phyloP scores from a whole-genome alignment of 1,140 invertebrate genomes.

The Eriosoma lanigerum region DNA sequence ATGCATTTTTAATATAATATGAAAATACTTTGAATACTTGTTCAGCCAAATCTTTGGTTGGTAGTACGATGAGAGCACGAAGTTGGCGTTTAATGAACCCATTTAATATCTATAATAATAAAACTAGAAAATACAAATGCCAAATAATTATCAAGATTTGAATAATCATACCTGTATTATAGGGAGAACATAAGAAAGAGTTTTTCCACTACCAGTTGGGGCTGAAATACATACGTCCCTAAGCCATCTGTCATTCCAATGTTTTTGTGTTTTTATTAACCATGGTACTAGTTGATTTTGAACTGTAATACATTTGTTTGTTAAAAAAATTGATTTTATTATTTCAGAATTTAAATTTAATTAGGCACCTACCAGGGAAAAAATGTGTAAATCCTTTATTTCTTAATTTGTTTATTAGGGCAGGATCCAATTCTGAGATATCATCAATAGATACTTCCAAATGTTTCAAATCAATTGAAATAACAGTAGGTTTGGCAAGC shows the following conservation, averaged over 20 bases:
- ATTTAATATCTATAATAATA: slow-evolving; percentile 59
- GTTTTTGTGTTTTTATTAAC: slow-evolving; percentile 64
- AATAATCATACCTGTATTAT: slow-evolving; percentile 70
- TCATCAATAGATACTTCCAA: slow-evolving; percentile 64
- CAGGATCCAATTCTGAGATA: slow-evolving; percentile 64
- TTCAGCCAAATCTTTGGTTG: slow-evolving; percentile 80
- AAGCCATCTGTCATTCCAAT: slow-evolving; percentile 68
- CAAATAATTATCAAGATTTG: slow-evolving; percentile 10
- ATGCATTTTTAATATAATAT: slow-evolving; percentile 70
- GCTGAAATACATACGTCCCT: slow-evolving; percentile 95
- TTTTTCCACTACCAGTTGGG: slow-evolving; percentile 97
- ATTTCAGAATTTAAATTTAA: too few relatives aligned
- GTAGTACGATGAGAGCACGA: slow-evolving; percentile 83
- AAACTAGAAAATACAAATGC: not conserved
- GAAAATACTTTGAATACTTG: slow-evolving; percentile 86
- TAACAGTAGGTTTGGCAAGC: slow-evolving; percentile 77
- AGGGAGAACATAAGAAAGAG: slow-evolving; percentile 89
- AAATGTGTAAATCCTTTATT: slow-evolving; percentile 74
- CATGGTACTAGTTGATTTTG: slow-evolving; percentile 82
- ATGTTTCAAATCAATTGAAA: slow-evolving; percentile 71
- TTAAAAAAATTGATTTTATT: not conserved
- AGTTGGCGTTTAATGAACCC: slow-evolving; percentile 64
- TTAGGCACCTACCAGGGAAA: slow-evolving; percentile 64
- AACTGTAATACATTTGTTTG: slow-evolving; percentile 64
- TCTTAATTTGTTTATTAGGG: slow-evolving; percentile 67